Evolutionary conservation across 2,113 vertebrate genomes (phyloP), one percentile per base, ranked within the genome.

Genomic region (Anthoscopus minutus): DNA sequence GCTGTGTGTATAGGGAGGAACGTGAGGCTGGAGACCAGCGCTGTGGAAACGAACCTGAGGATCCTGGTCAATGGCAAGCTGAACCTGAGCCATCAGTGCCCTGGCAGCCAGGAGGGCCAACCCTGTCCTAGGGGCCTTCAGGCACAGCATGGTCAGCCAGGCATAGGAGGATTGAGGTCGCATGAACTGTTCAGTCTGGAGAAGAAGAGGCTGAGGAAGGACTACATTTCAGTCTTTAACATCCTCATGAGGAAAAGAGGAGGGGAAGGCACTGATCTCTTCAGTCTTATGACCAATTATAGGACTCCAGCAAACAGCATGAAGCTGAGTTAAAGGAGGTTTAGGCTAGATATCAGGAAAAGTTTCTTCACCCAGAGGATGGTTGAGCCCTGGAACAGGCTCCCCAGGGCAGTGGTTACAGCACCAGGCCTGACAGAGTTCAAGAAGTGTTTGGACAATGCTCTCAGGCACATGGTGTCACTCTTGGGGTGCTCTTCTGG

Each of bases 71-170:
- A 19, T 35, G 76, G 19, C 15, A 28, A 13, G 13, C 4, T 19
- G 33, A 86, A 24, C 1, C 0, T 14, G 31, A 51, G 33, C 5
- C 17, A 51, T 20, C 40, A 47, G 47, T 70, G 54, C 7, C n/a
- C 28, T 78, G 38, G n/a, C 9, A 54, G 9, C 14, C 57, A 42
- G 5, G 31, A 56, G 48, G 5, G 11, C 4, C 21, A 56, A 10
- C 0, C 0, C 0, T 42, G 25, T 50, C 27, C 31, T 50, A 22
- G 15, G 11, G 4, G 0, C 4, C 15, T 27, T 42, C 14, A 50
- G 31, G 21, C 2, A 22, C 35, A 72, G 3, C 30, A 42, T 27
- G 1, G 0, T 5, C 12, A 42, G 7, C 8, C 0, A 0, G 35
- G 4, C 4, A 31, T 42, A 5, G 35, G 6, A 33, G 6, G 6